Evolutionary conservation across 2,888 invertebrate species (phyloP).

Genomic region (Dorcus parallelipipedus): DNA sequence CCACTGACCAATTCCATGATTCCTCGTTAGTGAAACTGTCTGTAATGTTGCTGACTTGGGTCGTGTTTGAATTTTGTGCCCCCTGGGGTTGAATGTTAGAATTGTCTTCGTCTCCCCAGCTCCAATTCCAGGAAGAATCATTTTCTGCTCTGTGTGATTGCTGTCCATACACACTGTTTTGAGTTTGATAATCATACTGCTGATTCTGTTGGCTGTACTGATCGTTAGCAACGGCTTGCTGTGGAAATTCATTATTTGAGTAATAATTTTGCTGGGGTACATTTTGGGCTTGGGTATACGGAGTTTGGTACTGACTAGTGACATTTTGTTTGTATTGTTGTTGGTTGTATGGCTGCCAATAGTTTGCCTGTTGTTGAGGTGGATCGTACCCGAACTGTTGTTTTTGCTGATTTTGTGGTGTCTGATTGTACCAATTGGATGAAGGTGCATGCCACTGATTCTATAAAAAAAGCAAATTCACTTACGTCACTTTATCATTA

Average conservation of each 20-base stretch:
- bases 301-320: neutral
- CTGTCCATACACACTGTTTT: constrained; percentile 22
- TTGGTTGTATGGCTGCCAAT: constrained; percentile 26
- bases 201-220: constrained; percentile 32
- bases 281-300: neutral
- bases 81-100: constrained; percentile 38
- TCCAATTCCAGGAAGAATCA: constrained; percentile 51
- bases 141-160: constrained; percentile 22
- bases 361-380: constrained; percentile 35
- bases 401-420: constrained; percentile 25
- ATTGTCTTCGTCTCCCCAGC: constrained; percentile 57
- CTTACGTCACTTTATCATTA: neutral
- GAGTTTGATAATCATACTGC: constrained; percentile 12
- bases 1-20: constrained; percentile 62
- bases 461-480: constrained; percentile 20
- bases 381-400: constrained; percentile 27
- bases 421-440: constrained; percentile 49
- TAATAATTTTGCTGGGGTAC: constrained; percentile 33
- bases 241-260: constrained; percentile 8
- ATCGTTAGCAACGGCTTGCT: constrained; percentile 13
- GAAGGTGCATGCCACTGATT: constrained; percentile 47
- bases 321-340: constrained; percentile 43
- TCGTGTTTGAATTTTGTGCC: constrained; percentile 30
- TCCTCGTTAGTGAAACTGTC: constrained; percentile 59
- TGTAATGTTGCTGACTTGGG: constrained; percentile 40